Percentiles rank a stretch among this genome's conserved stretches.
Conservation (phyloP, 2,797 vertebrate species). For the Eulemur albifrons region DNA sequence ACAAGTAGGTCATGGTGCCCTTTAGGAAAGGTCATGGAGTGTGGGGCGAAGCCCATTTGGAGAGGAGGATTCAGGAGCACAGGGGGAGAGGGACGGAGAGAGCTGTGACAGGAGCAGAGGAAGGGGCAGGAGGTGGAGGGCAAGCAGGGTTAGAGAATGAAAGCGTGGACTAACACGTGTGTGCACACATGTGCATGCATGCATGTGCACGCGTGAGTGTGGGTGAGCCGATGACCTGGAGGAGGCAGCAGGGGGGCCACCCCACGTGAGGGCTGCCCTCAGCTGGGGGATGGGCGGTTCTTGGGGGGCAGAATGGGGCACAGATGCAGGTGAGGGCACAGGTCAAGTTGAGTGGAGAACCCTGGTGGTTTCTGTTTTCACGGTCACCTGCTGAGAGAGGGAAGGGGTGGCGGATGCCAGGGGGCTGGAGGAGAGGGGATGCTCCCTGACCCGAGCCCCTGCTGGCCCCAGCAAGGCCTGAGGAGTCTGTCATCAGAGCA, state of each 20-base stretch:
- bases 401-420: neutral
- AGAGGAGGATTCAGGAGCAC: neutral
- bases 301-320: neutral
- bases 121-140: neutral
- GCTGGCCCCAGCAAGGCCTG: neutral
- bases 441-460: neutral
- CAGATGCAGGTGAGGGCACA: neutral
- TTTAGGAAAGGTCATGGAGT: neutral
- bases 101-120: neutral
- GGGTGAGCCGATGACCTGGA: neutral
- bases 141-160: neutral
- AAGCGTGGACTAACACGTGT: fast-evolving
- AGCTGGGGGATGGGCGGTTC: neutral
- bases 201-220: fast-evolving
- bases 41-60: neutral
- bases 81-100: fast-evolving
- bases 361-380: neutral
- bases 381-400: neutral
- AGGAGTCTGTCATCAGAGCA: neutral
- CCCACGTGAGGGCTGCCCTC: neutral
- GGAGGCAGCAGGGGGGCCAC: neutral
- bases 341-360: too few relatives aligned
- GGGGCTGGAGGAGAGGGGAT: neutral
- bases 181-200: fast-evolving
- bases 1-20: neutral